Evolutionary conservation across 2,888 invertebrate genomes (phyloP), one percentile per base, ranked within the genome.

Genomic region (Muscina levida): DNA sequence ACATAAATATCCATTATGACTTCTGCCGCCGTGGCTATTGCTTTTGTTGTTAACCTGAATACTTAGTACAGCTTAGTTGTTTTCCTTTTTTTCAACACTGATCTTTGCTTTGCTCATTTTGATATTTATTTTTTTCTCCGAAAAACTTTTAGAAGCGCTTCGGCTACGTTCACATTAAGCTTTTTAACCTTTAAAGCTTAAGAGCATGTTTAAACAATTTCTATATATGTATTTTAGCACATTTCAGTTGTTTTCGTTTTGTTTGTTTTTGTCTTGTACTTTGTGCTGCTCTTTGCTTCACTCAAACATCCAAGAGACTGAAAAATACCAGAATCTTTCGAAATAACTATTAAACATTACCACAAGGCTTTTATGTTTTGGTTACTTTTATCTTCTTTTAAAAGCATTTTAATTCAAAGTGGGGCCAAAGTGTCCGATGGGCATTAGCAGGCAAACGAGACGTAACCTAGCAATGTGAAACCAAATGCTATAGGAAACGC

Each of bases 281-380:
- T 53, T 13, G 24, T 19, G 48, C n/a, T 42, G 3, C 2, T 17
- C 46, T 3, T 15, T 15, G n/a, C 15, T 46, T 31, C 31, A 31
- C 31, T 5, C 31, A n/a, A n/a, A 31, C 31, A 31, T 3, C 31
- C 31, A 31, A 10, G 17, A 17, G 24, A 24, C 24, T 22, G 22
- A 10, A 13, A 22, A 24, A 10, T 22, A 24, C 24, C 8, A 24
- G 13, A 22, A 53, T 53, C 53, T 4, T 24, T 13, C 24, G 22
- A 22, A 53, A 53, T 53, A 59, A 15, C 46, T 72, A 62, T 62
- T 62, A 51, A 62, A 26, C 19, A 48, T 59, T 51, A 62, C 39
- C 62, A 48, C 48, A 39, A 62, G 51, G 48, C 22, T n/a, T 13
- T 62, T 17, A 11, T 19, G 62, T 15, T 37, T 59, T 24, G 48